These are phyloP conservation scores for Trachythela sp. DNA, from an alignment of 64 coral and sea anemone genomes.

Conservation along the genomic window DNA sequence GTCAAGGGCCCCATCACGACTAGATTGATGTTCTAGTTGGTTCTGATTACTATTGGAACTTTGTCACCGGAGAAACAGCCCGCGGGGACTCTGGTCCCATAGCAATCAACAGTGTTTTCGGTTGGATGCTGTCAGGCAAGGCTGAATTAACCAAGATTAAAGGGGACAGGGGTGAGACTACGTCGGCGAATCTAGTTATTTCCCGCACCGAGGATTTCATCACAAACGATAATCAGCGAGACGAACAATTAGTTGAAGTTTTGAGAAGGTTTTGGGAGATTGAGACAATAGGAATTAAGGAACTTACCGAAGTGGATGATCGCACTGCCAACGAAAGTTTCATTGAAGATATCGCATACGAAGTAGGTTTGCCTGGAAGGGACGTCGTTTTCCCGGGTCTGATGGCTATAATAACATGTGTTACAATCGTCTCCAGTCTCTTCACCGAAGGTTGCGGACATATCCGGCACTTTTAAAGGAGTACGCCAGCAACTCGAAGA, in stretches of 20 bases:
- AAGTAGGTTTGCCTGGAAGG: background rate
- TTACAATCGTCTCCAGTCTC: background rate
- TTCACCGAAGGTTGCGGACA: background rate
- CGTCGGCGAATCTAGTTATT: too few species aligned
- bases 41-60: background rate
- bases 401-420: background rate
- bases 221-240: background rate
- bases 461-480: background rate
- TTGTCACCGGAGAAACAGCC: too few species aligned
- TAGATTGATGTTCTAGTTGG: background rate
- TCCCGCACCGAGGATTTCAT: background rate
- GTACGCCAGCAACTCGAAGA: conserved; percentile 16
- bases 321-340: background rate
- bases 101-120: background rate
- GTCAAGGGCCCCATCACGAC: background rate
- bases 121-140: background rate
- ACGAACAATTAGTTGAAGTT: background rate
- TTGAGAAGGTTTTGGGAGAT: background rate
- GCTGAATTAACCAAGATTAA: background rate
- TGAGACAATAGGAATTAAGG: conserved; percentile 7
- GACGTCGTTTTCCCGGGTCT: background rate
- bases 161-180: background rate
- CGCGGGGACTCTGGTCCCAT: background rate
- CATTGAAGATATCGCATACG: background rate
- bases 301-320: too few species aligned